These are phyloP conservation scores for Lutjanus campechanus DNA, from an alignment of 2,797 vertebrate species.

Conservation along the genomic window DNA sequence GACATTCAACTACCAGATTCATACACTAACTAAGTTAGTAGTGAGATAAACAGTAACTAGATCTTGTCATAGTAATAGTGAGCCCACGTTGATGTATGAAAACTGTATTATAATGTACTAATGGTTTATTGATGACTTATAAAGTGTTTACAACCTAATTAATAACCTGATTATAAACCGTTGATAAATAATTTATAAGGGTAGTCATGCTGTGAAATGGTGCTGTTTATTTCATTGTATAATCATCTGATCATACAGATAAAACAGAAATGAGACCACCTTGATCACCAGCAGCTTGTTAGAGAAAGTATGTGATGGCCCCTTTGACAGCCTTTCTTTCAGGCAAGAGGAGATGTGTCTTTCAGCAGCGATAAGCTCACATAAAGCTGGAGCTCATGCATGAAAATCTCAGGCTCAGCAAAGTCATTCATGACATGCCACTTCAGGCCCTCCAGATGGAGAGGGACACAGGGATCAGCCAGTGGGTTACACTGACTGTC, in stretches of 20 bases:
- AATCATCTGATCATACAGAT: neutral
- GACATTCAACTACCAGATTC: no score
- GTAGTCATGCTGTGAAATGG: no score
- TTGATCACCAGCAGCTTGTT: constrained; percentile 8
- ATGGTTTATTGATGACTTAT: no score
- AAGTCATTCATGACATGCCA: constrained; percentile 68
- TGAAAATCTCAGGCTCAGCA: constrained; percentile 72
- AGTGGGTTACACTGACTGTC: constrained; percentile 9
- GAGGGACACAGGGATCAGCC: constrained; percentile 40
- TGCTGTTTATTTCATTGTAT: neutral
- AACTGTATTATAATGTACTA: no score
- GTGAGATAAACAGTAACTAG: no score
- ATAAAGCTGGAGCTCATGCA: constrained; percentile 73
- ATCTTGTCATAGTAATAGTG: no score
- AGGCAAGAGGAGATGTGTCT: constrained; percentile 35
- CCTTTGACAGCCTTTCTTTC: constrained; percentile 38
- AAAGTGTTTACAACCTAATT: no score
- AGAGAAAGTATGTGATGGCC: constrained; percentile 19
- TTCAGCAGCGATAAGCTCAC: constrained; percentile 57
- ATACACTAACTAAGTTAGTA: no score
- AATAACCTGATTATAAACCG: no score
- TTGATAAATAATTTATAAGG: no score
- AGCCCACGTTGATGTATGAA: no score
- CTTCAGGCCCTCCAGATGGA: constrained; percentile 40
- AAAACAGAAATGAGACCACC: neutral